phyloP scores from a whole-genome alignment of 2,113 vertebrate genomes.

The Bettongia penicillata region DNA sequence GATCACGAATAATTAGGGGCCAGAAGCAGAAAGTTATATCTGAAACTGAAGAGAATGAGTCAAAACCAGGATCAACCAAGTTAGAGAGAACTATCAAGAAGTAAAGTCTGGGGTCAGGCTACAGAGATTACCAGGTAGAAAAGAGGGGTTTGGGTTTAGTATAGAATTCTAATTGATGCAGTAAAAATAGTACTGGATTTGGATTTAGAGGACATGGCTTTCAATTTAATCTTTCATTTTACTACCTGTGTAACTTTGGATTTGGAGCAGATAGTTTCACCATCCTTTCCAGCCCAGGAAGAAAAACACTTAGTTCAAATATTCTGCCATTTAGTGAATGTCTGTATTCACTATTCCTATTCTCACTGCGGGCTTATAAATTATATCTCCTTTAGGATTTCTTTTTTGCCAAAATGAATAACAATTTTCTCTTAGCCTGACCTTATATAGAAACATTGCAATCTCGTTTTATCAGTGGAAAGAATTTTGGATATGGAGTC shows the following conservation, averaged over 20 bases:
- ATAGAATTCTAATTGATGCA: background rate
- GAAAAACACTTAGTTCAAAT: background rate
- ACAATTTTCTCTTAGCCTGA: background rate
- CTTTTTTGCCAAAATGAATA: background rate
- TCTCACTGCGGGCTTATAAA: background rate
- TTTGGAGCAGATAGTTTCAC: background rate
- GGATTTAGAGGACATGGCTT: background rate
- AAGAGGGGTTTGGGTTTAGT: background rate
- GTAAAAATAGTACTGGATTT: background rate
- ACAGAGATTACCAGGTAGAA: background rate
- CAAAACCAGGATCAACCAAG: background rate
- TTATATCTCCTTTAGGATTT: background rate
- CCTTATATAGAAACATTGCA: background rate
- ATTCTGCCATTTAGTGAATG: background rate
- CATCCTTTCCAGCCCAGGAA: background rate
- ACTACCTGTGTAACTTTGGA: background rate
- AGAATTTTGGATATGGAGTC: background rate
- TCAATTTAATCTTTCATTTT: background rate
- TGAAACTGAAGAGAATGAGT: background rate
- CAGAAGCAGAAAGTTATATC: background rate
- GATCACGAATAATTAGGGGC: background rate
- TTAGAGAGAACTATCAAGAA: background rate
- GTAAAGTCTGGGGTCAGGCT: background rate
- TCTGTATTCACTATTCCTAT: background rate
- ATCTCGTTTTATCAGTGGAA: background rate